phyloP scores from a whole-genome alignment of 2,888 invertebrate genomes.

The Xiphydria camelus region DNA sequence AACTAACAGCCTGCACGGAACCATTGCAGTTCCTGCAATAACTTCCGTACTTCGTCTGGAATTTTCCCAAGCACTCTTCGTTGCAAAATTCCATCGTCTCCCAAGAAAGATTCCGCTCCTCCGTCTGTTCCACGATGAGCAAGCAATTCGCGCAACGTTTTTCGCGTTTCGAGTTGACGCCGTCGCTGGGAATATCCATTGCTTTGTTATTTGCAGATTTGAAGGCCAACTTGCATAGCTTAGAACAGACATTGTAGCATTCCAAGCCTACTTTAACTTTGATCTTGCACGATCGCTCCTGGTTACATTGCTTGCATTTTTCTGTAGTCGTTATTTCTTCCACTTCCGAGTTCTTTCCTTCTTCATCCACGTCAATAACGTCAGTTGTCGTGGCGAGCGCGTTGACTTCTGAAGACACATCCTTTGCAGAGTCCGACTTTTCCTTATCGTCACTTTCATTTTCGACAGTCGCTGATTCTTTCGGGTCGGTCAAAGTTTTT shows the following conservation, averaged over 20 bases:
- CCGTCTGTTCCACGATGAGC: conserved; percentile 58
- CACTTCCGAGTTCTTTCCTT: conserved; percentile 47
- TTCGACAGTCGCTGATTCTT: conserved; percentile 4
- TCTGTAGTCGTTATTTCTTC: conserved; percentile 45
- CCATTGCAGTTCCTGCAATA: conserved; percentile 81
- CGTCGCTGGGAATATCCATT: conserved; percentile 52
- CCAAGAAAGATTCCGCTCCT: conserved; percentile 78
- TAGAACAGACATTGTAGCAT: conserved; percentile 49
- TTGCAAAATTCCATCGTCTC: conserved; percentile 94
- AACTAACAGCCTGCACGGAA: conserved; percentile 73
- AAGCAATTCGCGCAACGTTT: conserved; percentile 54
- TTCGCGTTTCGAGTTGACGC: conserved; percentile 50
- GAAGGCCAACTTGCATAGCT: conserved; percentile 45
- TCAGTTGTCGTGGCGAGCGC: conserved; percentile 34
- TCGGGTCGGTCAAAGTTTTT: not conserved
- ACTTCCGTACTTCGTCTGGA: conserved; percentile 53
- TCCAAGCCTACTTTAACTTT: conserved; percentile 60
- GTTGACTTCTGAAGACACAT: conserved; percentile 38
- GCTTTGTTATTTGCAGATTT: conserved; percentile 46
- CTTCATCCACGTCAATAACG: conserved; percentile 61
- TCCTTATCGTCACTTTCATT: conserved; percentile 18
- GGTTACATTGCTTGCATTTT: conserved; percentile 50
- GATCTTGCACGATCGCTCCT: conserved; percentile 42
- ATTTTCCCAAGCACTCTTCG: conserved; percentile 77
- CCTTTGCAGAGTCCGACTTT: conserved; percentile 19